phyloP scores from a whole-genome alignment of 2,888 invertebrate genomes.

The Therioaphis trifolii region DNA sequence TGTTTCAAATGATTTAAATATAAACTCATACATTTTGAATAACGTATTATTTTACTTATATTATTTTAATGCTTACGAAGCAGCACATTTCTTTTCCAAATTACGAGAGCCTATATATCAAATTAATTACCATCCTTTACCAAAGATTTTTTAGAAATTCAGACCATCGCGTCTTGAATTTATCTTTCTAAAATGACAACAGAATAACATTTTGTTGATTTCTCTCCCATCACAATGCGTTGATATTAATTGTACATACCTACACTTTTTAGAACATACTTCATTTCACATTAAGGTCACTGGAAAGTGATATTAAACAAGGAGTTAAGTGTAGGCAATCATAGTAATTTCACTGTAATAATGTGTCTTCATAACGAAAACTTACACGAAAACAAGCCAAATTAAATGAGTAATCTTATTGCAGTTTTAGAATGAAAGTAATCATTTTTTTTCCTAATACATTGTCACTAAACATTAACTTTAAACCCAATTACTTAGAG shows the following conservation, averaged over 20 bases:
- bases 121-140: background rate
- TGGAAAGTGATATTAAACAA: conserved; percentile 60
- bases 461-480: too few species aligned
- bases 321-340: conserved; percentile 55
- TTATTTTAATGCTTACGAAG: too few species aligned
- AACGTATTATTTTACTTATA: too few species aligned
- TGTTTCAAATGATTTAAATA: too few species aligned
- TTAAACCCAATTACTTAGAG: too few species aligned
- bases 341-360: conserved; percentile 39
- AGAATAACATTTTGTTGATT: conserved; percentile 45
- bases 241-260: conserved; percentile 5
- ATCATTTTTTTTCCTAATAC: background rate
- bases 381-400: background rate
- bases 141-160: conserved; percentile 23
- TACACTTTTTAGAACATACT: conserved; percentile 37
- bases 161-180: background rate
- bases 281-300: conserved; percentile 56
- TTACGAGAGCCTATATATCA: too few species aligned
- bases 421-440: background rate
- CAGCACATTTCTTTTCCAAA: too few species aligned
- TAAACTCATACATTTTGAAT: too few species aligned
- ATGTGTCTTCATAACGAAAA: background rate
- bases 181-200: conserved; percentile 34
- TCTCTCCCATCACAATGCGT: conserved; percentile 30
- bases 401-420: background rate